A percentile compares a stretch with the other conserved stretches of the same genome.
These are phyloP conservation scores for Rhabdornis inornatus DNA, from an alignment of 2,113 vertebrate species.

Conservation along the genomic window DNA sequence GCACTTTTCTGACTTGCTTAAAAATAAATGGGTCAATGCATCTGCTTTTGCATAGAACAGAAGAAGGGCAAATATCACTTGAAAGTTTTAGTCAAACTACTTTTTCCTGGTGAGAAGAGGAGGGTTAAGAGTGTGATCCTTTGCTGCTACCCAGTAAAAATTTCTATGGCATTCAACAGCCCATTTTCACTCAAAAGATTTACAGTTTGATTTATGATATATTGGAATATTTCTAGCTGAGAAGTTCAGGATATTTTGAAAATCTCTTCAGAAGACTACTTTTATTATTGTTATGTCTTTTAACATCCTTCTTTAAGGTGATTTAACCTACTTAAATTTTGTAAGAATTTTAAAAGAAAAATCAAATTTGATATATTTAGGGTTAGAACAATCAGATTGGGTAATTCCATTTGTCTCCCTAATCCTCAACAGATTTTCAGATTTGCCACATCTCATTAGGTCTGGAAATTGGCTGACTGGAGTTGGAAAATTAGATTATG, in stretches of 20 bases:
- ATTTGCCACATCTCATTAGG: conserved; percentile 35
- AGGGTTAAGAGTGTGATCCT: neutral
- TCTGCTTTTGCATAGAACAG: neutral
- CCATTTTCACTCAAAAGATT: neutral
- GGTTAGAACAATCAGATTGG: conserved; percentile 26
- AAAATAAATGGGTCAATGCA: neutral
- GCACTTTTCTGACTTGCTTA: neutral
- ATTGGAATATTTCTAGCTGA: neutral
- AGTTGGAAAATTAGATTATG: conserved; percentile 44
- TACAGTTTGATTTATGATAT: neutral
- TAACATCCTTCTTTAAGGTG: neutral
- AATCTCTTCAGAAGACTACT: neutral
- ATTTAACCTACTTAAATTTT: neutral
- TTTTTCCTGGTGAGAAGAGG: neutral
- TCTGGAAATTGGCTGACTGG: conserved; percentile 15
- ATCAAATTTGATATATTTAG: neutral
- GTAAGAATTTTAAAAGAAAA: neutral
- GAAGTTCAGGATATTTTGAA: neutral
- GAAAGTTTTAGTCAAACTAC: neutral
- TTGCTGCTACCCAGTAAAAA: neutral
- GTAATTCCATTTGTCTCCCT: neutral
- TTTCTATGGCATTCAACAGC: neutral
- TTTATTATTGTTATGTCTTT: neutral
- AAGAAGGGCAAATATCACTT: conserved; percentile 24
- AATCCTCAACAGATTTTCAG: conserved; percentile 53